Percentiles rank a stretch among this genome's conserved stretches.
Conservation (phyloP, 2,113 vertebrate genomes). For the Sakesphorus luctuosus region DNA sequence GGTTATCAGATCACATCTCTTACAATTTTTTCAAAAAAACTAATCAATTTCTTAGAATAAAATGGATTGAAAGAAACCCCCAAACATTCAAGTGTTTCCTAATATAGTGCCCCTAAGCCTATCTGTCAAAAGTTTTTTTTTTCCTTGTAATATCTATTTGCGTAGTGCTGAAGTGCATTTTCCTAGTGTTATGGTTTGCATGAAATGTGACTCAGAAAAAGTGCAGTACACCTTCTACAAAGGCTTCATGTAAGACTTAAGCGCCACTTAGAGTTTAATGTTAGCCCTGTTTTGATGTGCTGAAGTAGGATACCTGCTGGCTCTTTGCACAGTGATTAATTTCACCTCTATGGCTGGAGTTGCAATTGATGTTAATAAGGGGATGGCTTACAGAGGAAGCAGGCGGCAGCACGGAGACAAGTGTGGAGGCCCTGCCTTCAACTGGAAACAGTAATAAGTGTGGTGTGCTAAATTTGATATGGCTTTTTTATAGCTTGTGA, state of each 20-base stretch:
- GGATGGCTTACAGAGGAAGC: conserved; percentile 23
- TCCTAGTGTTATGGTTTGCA: conserved; percentile 1
- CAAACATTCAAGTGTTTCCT: conserved; percentile 5
- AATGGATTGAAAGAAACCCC: neutral
- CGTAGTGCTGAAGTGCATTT: conserved; percentile 17
- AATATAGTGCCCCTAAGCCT: neutral
- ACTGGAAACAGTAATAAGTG: neutral
- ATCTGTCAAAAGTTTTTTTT: neutral
- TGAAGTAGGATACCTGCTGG: conserved; percentile 52
- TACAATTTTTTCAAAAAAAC: conserved; percentile 6
- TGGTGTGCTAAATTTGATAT: neutral
- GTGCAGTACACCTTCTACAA: neutral
- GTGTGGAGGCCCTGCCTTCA: neutral
- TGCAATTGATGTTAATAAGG: conserved; percentile 38
- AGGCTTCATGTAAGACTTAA: conserved; percentile 11
- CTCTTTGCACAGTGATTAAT: conserved; percentile 33
- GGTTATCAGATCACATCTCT: neutral
- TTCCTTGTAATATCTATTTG: neutral
- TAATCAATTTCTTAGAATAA: conserved; percentile 4
- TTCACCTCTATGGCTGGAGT: conserved; percentile 7
- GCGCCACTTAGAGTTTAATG: neutral
- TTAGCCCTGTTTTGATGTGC: conserved; percentile 41
- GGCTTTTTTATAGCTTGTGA: neutral
- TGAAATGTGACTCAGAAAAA: conserved; percentile 2
- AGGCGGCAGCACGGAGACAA: conserved; percentile 1